Base-by-base conservation (phyloP, 2,113 vertebrate genomes). In the Bothrops jararaca region DNA sequence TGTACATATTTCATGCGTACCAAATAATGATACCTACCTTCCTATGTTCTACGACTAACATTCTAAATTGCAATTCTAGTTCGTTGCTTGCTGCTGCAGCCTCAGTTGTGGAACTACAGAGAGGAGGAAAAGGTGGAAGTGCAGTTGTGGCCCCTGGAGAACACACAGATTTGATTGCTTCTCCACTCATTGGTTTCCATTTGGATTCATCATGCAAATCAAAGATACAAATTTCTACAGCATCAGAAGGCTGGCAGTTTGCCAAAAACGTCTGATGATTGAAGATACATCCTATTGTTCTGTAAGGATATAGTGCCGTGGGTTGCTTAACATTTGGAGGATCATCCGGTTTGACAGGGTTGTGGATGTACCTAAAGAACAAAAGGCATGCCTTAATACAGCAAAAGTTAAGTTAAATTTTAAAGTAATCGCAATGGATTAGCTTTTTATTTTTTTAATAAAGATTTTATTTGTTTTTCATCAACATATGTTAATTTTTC, bases 111-210 rank as follows among this genome's bases (percentile, higher is more conserved):
- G 99, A 97, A 6, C 98, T 97, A 80, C 98, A 99, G 13, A 99
- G 98, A 4, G 98, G 98, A 89, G 99, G 98, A 92, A 98, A 97
- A 42, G 97, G 98, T 5, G 98, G 98, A 92, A 99, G 97, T 9
- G 98, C 98, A 34, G 98, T 95, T 4, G 96, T 97, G 58, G 98
- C 97, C 91, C 98, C 98, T 0, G 98, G 98, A 56, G 97, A 97
- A 92, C 99, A 99, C 0, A 99, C 98, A 1, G 99, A 99, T 96
- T 98, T 98, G 93, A 99, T 97, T 54, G 99, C 99, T 95, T 99
- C 99, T 94, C 97, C 98, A 50, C 99, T 99, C 99, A 99, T 99
- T 15, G 98, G 98, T 95, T 99, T 99, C 99, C 99, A 99, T 90
- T 97, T 98, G 29, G 99, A 99, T 94, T 98, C 98, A 96, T 99